Conservation (phyloP, 2,888 invertebrate species). For the Tolmerus cingulatus region DNA sequence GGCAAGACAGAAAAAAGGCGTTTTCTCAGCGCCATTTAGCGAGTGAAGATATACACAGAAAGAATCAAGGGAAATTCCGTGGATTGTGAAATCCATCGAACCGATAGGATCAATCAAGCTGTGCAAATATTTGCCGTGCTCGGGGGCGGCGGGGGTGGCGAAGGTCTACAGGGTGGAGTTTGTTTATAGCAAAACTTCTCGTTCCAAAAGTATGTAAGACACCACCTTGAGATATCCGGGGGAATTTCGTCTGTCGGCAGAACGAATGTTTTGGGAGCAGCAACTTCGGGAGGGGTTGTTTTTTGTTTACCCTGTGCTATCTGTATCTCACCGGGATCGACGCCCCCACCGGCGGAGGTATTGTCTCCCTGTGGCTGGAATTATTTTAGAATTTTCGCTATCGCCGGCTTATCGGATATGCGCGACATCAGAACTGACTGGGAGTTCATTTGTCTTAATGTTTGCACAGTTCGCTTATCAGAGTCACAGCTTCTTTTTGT, state of each 20-base stretch:
- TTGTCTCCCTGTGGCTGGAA: background rate
- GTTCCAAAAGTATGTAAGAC: background rate
- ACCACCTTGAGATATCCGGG: background rate
- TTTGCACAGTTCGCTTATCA: background rate
- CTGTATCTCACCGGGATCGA: background rate
- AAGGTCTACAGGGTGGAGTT: background rate
- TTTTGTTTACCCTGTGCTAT: background rate
- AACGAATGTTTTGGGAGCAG: background rate
- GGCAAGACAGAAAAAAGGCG: background rate
- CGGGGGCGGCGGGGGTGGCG: background rate
- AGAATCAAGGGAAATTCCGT: constrained; percentile 6
- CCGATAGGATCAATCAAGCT: constrained; percentile 38
- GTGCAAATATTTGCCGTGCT: constrained; percentile 24
- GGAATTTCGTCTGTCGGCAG: background rate
- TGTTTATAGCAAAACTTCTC: background rate
- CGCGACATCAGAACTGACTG: background rate
- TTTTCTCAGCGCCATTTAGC: background rate
- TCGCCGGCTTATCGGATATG: background rate
- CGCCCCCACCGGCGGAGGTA: background rate
- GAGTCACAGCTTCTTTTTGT: background rate
- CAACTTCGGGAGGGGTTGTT: background rate
- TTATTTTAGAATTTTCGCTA: background rate
- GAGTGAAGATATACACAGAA: background rate
- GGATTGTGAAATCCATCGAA: constrained; percentile 9
- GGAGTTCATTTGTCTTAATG: background rate